Conservation (phyloP, 2,797 vertebrate genomes). For the Eleutherodactylus coqui region DNA sequence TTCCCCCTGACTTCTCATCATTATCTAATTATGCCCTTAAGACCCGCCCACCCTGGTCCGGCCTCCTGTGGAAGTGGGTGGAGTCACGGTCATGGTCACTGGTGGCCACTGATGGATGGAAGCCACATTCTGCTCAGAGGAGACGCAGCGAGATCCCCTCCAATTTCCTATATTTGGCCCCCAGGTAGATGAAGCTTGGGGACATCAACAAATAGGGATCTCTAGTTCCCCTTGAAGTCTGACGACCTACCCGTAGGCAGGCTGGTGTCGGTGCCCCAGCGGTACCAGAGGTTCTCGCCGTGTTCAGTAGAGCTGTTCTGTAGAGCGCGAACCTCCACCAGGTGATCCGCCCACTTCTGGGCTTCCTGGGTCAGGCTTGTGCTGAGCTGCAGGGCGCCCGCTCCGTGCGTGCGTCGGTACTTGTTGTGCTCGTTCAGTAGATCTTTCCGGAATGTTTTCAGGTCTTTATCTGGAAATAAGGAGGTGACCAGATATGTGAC, state of each 20-base stretch:
- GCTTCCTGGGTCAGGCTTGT: slow-evolving; percentile 66
- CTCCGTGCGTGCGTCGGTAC: slow-evolving; percentile 65
- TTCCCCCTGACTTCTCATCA: neutral
- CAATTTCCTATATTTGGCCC: neutral
- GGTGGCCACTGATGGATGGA: neutral
- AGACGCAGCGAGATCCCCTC: neutral
- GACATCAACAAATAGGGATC: neutral
- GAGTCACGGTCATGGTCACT: neutral
- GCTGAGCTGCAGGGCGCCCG: slow-evolving; percentile 61
- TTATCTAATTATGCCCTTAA: neutral
- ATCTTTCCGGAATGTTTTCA: slow-evolving; percentile 62
- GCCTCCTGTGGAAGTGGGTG: neutral
- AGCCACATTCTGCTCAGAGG: neutral
- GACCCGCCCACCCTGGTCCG: neutral
- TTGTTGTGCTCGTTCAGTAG: slow-evolving; percentile 66
- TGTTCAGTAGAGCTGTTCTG: slow-evolving; percentile 66
- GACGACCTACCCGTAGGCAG: slow-evolving; percentile 66
- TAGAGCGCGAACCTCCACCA: slow-evolving; percentile 64
- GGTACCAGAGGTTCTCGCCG: slow-evolving; percentile 70
- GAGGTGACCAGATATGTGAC: neutral
- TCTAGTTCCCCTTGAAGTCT: neutral
- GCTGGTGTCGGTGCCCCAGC: slow-evolving; percentile 62
- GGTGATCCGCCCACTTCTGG: slow-evolving; percentile 67
- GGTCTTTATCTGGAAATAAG: slow-evolving; percentile 59
- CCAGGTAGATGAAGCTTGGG: neutral